Conservation (phyloP, 2,888 invertebrate genomes). For the Stenchaetothrips biformis region DNA sequence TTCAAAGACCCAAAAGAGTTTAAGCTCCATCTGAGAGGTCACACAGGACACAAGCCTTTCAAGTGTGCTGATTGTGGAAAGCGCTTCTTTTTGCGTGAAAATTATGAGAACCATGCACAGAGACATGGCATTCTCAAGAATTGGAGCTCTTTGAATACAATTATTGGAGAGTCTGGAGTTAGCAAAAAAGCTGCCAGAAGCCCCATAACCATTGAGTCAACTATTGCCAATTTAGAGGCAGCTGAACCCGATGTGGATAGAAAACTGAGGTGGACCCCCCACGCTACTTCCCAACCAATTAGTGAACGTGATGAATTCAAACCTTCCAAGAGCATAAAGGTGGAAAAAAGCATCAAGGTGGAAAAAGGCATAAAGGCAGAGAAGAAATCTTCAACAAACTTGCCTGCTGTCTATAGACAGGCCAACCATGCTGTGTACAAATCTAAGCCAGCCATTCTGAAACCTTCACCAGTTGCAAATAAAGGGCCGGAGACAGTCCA, state of each 20-base stretch:
- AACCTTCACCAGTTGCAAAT: neutral
- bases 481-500: neutral
- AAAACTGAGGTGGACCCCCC: neutral
- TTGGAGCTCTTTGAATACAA: neutral
- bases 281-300: no score
- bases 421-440: neutral
- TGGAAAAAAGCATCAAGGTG: no score
- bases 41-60: neutral
- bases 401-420: no score
- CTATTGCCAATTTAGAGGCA: neutral
- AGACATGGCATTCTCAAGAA: neutral
- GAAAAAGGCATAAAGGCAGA: no score
- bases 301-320: no score
- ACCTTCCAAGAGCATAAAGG: no score
- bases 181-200: neutral
- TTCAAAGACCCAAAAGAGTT: neutral
- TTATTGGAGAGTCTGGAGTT: neutral
- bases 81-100: conserved; percentile 11
- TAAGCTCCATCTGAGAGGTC: neutral
- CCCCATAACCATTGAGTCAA: neutral
- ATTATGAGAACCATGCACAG: conserved; percentile 2
- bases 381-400: no score
- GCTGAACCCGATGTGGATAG: neutral
- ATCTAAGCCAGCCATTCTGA: neutral
- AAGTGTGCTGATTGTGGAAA: conserved; percentile 3